Evolutionary conservation across 2,888 invertebrate genomes (phyloP).

Genomic region (Hedya salicella): DNA sequence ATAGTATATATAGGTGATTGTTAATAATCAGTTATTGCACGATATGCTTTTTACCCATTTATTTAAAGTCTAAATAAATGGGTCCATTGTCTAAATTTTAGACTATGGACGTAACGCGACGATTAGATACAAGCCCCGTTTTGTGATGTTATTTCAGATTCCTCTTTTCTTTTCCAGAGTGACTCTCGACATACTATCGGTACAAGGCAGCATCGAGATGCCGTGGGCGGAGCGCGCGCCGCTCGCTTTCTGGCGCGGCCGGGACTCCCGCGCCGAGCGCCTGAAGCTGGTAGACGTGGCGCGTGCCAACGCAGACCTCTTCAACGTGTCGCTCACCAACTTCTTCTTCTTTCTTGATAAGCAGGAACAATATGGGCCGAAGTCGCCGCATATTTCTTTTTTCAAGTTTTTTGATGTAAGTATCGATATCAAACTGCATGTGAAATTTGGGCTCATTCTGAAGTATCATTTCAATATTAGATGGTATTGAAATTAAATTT

Average conservation of each 20-base stretch:
- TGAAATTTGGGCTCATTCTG: not conserved
- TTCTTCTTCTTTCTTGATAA: constrained; percentile 97
- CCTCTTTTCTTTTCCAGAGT: constrained; percentile 88
- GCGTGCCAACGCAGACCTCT: constrained; percentile 87
- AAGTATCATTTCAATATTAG: too few relatives aligned
- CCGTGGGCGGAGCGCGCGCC: constrained; percentile 90
- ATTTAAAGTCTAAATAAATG: too few relatives aligned
- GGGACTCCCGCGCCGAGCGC: constrained; percentile 95
- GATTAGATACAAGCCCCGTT: too few relatives aligned
- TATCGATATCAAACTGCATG: too few relatives aligned
- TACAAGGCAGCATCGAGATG: constrained; percentile 90
- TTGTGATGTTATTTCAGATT: too few relatives aligned
- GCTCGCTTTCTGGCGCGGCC: constrained; percentile 95
- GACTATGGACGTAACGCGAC: too few relatives aligned
- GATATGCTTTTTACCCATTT: too few relatives aligned
- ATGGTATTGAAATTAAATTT: too few relatives aligned
- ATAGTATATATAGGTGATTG: too few relatives aligned
- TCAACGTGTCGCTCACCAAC: constrained; percentile 96
- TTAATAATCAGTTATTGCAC: too few relatives aligned
- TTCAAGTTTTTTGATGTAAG: constrained; percentile 97
- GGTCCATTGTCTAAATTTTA: too few relatives aligned
- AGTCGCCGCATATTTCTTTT: constrained; percentile 93
- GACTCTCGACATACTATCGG: constrained; percentile 94
- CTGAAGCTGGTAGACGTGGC: constrained; percentile 93
- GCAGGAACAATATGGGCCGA: constrained; percentile 94